Evolutionary conservation across 2,888 invertebrate genomes (phyloP), one percentile per base, ranked within the genome.

Genomic region (Polietes domitor): DNA sequence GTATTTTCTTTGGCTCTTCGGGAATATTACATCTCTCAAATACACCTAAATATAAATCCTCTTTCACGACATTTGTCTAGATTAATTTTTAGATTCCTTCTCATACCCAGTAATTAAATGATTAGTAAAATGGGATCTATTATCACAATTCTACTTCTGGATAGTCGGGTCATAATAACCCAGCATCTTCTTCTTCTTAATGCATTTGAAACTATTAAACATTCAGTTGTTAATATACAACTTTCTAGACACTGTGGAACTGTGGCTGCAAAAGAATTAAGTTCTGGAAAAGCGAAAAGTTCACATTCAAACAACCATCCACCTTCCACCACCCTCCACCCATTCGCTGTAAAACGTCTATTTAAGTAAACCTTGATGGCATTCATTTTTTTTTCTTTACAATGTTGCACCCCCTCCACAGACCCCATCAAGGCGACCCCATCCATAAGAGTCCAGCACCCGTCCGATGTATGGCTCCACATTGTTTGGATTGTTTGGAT

Each of bases 401-500:
- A 37, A 37, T 37, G 4, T 12, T 37, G 37, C 37, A n/a, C n/a
- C 12, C 37, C 10, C 37, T 37, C 9, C 37, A 9, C 1, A 12
- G 21, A 3, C 26, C 10, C 10, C 47, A 47, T 24, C 12, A 55
- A 21, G 55, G 9, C 61, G 50, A 50, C 61, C 17, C 28, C 61
- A 61, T 61, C 61, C 17, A 32, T 28, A 41, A 19, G 41, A 41
- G 37, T 32, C n/a, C 32, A 17, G 10, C 9, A 1, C 37, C 21
- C 28, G 19, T 37, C 4, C 10, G 19, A 5, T 9, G 47, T 21
- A 32, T 63, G 61, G 65, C 47, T 80, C 47, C 61, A 50, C 61
- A 70, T 65, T 77, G 77, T 28, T 47, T 53, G 53, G 5, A n/a
- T 15, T 17, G 19, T 9, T 17, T 76, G 15, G 55, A 37, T 37